A percentile compares a stretch with the other conserved stretches of the same genome.
These are phyloP conservation scores for Tenebrosternarchus preto DNA, from an alignment of 2,113 vertebrate species.

Conservation along the genomic window DNA sequence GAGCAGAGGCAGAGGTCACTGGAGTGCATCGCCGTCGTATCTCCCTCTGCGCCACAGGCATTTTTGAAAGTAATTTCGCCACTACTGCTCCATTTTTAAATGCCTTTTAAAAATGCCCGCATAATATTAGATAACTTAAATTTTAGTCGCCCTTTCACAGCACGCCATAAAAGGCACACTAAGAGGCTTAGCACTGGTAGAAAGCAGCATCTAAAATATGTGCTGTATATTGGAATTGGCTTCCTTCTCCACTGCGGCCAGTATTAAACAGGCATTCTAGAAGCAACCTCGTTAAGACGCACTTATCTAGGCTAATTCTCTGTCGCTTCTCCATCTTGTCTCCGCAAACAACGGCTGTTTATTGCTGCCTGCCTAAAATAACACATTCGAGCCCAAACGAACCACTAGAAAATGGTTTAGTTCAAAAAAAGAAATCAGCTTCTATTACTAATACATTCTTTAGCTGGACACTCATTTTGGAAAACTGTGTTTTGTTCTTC, in stretches of 20 bases:
- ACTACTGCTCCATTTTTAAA: not conserved
- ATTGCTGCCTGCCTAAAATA: constrained; percentile 2
- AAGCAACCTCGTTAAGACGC: constrained; percentile 21
- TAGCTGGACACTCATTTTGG: not conserved
- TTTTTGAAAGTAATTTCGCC: not conserved
- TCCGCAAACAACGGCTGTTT: constrained; percentile 13
- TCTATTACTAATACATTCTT: not conserved
- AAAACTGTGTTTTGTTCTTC: constrained; percentile 23
- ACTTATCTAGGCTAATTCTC: not conserved
- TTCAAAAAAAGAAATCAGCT: not conserved
- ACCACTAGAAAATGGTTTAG: not conserved
- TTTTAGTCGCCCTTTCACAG: not conserved
- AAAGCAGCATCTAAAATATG: not conserved
- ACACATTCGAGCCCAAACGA: not conserved
- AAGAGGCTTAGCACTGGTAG: not conserved
- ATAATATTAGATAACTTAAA: not conserved
- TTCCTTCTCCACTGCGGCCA: not conserved
- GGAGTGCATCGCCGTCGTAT: not conserved
- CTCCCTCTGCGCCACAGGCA: not conserved
- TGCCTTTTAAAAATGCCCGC: not conserved
- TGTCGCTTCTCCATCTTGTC: not conserved
- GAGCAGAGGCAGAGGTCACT: not conserved
- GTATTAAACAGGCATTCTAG: constrained; percentile 2
- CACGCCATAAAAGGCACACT: not conserved
- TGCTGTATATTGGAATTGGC: not conserved